A percentile compares a stretch with the other conserved stretches of the same genome.
phyloP scores from a whole-genome alignment of 92 coral and sea anemone species.

The Ricordea florida region DNA sequence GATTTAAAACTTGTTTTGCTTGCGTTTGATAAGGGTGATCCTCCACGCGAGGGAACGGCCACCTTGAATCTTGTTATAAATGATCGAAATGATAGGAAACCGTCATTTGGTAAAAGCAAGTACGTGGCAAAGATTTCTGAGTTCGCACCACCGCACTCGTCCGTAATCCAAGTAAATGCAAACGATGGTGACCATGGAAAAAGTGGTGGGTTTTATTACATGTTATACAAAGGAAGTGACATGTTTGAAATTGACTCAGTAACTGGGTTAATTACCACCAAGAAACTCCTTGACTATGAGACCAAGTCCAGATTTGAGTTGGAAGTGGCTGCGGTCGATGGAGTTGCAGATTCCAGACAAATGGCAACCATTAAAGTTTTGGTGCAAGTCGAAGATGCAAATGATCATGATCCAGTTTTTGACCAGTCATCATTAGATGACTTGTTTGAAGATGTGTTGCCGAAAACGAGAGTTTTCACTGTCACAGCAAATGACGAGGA shows the following conservation, averaged over 20 bases:
- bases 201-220: constrained; percentile 61
- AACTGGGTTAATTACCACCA: constrained; percentile 79
- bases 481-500: constrained; percentile 82
- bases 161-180: constrained; percentile 76
- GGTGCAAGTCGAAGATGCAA: constrained; percentile 79
- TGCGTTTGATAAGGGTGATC: constrained; percentile 84
- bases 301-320: constrained; percentile 62
- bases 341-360: constrained; percentile 44
- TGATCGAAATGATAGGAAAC: constrained; percentile 67
- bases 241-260: constrained; percentile 68
- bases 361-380: constrained; percentile 68
- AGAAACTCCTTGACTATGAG: constrained; percentile 70
- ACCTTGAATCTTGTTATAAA: constrained; percentile 51
- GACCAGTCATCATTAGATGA: constrained; percentile 51
- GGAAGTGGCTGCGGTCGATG: constrained; percentile 63
- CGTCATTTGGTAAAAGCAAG: constrained; percentile 54
- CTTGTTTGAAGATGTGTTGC: constrained; percentile 68
- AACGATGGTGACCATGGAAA: constrained; percentile 55
- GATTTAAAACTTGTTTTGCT: constrained; percentile 69
- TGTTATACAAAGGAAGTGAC: constrained; percentile 60
- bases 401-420: constrained; percentile 85
- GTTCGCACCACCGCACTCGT: constrained; percentile 73
- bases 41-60: constrained; percentile 69
- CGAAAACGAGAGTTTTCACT: constrained; percentile 66
- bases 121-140: constrained; percentile 82